Evolutionary conservation across 2,113 vertebrate species (phyloP).

Genomic region (Conger conger): DNA sequence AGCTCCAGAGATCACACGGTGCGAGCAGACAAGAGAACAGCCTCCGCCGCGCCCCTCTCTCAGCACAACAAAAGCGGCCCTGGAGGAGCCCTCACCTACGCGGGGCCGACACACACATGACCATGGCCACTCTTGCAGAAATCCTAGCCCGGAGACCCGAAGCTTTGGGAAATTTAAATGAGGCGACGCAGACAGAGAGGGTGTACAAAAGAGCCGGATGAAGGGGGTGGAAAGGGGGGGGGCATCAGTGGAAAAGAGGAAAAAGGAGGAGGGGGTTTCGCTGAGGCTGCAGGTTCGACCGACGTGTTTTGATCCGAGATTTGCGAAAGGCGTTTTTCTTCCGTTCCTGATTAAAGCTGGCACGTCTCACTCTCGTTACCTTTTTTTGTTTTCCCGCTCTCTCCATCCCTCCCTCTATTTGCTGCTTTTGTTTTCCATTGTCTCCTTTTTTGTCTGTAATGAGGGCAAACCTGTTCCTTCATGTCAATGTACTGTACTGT

Average conservation of each 20-base stretch:
- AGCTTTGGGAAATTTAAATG: slow-evolving; percentile 76
- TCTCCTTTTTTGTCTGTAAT: slow-evolving; percentile 51
- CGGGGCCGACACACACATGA: slow-evolving; percentile 58
- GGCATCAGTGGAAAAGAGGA: neutral
- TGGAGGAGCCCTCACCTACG: neutral
- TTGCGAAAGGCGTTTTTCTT: slow-evolving; percentile 61
- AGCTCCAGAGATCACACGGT: slow-evolving; percentile 23
- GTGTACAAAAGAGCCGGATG: slow-evolving; percentile 48
- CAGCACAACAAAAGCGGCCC: slow-evolving; percentile 10
- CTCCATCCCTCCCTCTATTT: neutral
- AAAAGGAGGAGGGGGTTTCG: slow-evolving; percentile 55
- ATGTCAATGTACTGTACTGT: slow-evolving; percentile 66
- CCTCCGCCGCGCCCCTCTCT: neutral
- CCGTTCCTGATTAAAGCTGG: slow-evolving; percentile 53
- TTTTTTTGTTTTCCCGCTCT: neutral
- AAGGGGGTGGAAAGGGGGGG: neutral
- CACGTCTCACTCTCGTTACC: slow-evolving; percentile 8
- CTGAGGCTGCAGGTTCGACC: slow-evolving; percentile 58
- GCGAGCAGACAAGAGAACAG: slow-evolving; percentile 2
- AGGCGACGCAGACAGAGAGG: slow-evolving; percentile 39
- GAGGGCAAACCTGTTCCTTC: slow-evolving; percentile 46
- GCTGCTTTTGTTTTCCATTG: slow-evolving; percentile 13
- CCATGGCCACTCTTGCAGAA: slow-evolving; percentile 80
- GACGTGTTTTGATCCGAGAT: slow-evolving; percentile 47
- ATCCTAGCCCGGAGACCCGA: slow-evolving; percentile 70